phyloP scores from a whole-genome alignment of 2,113 vertebrate genomes.

The Phalacrocorax carbo region DNA sequence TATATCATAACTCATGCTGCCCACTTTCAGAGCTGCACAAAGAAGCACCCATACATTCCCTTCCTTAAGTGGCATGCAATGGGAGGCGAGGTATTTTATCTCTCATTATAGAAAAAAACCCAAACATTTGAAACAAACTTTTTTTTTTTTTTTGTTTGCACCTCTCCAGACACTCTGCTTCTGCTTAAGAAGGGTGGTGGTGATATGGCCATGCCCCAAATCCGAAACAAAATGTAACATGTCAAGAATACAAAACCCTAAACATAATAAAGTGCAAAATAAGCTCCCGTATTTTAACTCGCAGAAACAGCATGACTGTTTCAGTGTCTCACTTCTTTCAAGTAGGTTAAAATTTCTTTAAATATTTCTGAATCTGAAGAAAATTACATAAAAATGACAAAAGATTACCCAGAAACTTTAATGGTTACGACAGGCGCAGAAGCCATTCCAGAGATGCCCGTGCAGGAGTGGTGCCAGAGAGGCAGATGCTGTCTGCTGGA shows the following conservation, averaged over 20 bases:
- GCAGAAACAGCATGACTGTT: not conserved
- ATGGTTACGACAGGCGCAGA: not conserved
- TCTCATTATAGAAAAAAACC: not conserved
- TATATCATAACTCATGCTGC: not conserved
- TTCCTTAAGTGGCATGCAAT: not conserved
- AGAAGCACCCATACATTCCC: not conserved
- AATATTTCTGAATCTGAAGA: slow-evolving; percentile 12
- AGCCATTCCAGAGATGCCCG: not conserved
- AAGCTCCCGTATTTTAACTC: not conserved
- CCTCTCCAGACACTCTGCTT: not conserved
- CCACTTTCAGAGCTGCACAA: not conserved
- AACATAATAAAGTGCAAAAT: not conserved
- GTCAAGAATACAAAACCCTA: not conserved
- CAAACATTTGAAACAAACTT: not conserved
- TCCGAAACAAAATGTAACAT: not conserved
- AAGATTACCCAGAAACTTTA: not conserved
- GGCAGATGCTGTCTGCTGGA: slow-evolving; percentile 41
- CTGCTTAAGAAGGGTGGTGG: not conserved
- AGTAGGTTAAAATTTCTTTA: slow-evolving; percentile 31
- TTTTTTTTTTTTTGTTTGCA: not conserved
- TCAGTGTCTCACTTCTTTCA: not conserved
- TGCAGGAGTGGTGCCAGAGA: slow-evolving; percentile 14
- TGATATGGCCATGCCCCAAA: not conserved
- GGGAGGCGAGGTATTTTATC: not conserved
- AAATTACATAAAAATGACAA: slow-evolving; percentile 29